A percentile compares a stretch with the other conserved stretches of the same genome.
Conservation (phyloP, 2,797 vertebrate species). For the Gymnothorax reevesii region DNA sequence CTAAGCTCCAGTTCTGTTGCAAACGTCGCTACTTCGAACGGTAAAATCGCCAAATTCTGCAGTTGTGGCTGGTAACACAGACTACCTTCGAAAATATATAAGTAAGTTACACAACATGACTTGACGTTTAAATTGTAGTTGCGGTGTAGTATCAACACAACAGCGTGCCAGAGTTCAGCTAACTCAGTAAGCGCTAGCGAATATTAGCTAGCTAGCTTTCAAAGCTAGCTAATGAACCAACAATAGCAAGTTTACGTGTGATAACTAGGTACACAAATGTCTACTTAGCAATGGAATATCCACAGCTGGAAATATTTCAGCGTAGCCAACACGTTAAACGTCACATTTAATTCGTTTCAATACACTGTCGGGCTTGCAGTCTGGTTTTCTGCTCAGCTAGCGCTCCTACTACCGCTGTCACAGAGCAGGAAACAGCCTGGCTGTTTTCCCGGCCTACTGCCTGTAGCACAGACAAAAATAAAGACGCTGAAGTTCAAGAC, state of each 20-base stretch:
- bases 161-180: conserved; percentile 4
- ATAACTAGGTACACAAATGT: neutral
- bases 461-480: conserved; percentile 35
- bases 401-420: neutral
- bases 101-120: neutral
- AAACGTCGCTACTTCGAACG: neutral
- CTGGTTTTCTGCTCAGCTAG: neutral
- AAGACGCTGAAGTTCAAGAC: conserved; percentile 43
- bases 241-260: neutral
- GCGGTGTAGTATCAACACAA: neutral
- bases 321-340: neutral
- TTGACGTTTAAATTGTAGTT: neutral
- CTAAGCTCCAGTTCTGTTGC: neutral
- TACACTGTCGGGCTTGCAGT: neutral
- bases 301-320: neutral
- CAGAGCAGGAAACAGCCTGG: conserved; percentile 23
- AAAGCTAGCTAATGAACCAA: neutral
- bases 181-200: neutral
- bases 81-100: neutral
- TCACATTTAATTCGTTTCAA: neutral
- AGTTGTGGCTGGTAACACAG: neutral
- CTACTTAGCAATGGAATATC: neutral
- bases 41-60: too few species aligned
- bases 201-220: neutral
- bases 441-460: conserved; percentile 29